Base-by-base conservation (phyloP, 2,797 vertebrate species). In the Mallotus villosus region DNA sequence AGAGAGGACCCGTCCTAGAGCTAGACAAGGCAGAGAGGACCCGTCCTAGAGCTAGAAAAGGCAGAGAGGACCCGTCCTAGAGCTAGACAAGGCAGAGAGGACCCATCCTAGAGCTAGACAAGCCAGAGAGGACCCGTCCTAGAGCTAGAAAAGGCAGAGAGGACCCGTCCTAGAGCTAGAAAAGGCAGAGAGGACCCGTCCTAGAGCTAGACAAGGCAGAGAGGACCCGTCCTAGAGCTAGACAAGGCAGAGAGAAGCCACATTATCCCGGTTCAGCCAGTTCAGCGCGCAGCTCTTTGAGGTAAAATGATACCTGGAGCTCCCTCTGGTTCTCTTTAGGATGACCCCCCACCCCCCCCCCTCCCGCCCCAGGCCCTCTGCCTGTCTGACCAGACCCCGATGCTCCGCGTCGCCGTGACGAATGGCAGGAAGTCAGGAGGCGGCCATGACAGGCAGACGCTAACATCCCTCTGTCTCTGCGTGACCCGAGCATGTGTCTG, bases 351-450 rank as follows among this genome's bases (percentile, higher is more conserved):
- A 72, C 80, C 70, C 1, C 22, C 22, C 67, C 66, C 25, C 70
- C 80, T 69, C 1, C 22, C 22, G 8, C 58, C 59, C 25, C 25
- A 24, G 29, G 29, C 29, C 37, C 24, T 16, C 34, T 72, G 61
- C 16, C 19, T 55, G 63, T 59, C n/a, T 24, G 51, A 29, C 63
- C 63, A 3, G 53, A 27, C 57, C 71, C n/a, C 27, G 22, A 41
- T 16, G 68, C n/a, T 70, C 72, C 62, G 1, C 71, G 73, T 70
- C 69, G 82, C 87, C 88, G 87, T 90, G 89, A 91, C 86, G 66
- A 91, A 90, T 89, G 81, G 83, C 82, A 91, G 89, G 90, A 90
- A 91, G 90, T 91, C 87, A 88, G 83, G 86, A 80, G 75, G 84
- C 81, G 76, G 81, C 84, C 84, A 86, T 91, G 87, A 90, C 89